Base-by-base conservation (phyloP, 2,888 invertebrate species). In the Cantharis nigra region DNA sequence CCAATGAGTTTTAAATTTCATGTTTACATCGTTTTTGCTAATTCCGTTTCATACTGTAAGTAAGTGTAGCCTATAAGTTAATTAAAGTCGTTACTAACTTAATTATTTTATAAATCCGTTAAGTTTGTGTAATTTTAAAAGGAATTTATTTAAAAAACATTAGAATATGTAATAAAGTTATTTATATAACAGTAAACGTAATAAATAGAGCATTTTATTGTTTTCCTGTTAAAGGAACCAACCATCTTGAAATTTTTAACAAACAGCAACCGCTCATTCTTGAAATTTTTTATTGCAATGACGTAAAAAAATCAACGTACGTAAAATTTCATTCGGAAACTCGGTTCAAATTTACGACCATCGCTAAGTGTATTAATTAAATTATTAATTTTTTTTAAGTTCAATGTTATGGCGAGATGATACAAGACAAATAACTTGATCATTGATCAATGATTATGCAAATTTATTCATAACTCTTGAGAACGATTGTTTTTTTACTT, bases 371-470 rank as follows among this genome's bases (percentile, higher is more conserved):
- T 49, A 49, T 49, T 49, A 49, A 49, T 49, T 49, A 49, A 49
- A 49, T 49, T 49, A 49, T 49, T n/a, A 49, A 49, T 49, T 49
- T 49, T 49, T 20, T 64, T 20, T 64, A 64, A 64, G 10, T 64
- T 64, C 18, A 20, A 23, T 13, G 11, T 67, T 67, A 10, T 23
- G 65, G 11, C 5, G n/a, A 67, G 65, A 67, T 67, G 20, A 67
- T 49, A 67, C 65, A 67, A 67, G 26, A 67, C 65, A 67, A 67
- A 67, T 26, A 67, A 26, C 26, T 67, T 67, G 65, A 67, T 67
- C 23, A 9, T 23, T 67, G 65, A 67, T 67, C 26, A 26, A 26
- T 67, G 65, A 67, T 26, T 67, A 67, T 67, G 23, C 26, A 67
- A 67, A 67, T 67, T 67, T 67, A 67, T 67, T 20, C 65, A 67